Evolutionary conservation across 2,113 vertebrate genomes (phyloP).

Genomic region (Martes martes): DNA sequence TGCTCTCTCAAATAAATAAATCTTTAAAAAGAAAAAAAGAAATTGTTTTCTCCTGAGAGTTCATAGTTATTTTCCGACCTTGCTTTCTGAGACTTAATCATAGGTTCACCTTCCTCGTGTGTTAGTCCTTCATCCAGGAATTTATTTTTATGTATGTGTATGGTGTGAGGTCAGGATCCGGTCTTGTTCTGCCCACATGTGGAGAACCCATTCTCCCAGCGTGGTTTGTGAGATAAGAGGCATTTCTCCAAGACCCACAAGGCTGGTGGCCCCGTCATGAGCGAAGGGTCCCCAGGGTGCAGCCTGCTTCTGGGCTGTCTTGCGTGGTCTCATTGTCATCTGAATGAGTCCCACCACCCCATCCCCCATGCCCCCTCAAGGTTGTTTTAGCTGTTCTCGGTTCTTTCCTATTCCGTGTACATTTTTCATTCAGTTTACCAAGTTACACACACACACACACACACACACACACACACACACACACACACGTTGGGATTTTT

Average conservation of each 20-base stretch:
- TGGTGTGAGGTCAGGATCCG: neutral
- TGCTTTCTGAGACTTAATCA: neutral
- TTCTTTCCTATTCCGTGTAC: neutral
- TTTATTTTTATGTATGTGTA: rapidly evolving
- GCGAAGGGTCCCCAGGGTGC: rapidly evolving
- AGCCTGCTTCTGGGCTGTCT: rapidly evolving
- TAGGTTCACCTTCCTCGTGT: neutral
- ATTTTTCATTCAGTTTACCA: neutral
- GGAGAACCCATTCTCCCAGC: neutral
- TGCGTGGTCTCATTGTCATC: rapidly evolving
- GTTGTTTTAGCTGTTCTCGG: rapidly evolving
- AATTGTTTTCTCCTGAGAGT: neutral
- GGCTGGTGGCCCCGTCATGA: rapidly evolving
- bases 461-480: neutral
- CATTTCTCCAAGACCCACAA: rapidly evolving
- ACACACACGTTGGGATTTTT: neutral
- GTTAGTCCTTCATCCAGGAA: neutral
- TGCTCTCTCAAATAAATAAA: neutral
- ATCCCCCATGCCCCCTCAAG: neutral
- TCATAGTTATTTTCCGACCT: neutral
- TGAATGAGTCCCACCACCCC: rapidly evolving
- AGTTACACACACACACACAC: neutral
- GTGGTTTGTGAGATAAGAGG: rapidly evolving
- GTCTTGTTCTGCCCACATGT: rapidly evolving
- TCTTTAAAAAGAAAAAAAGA: neutral